A percentile compares a stretch with the other conserved stretches of the same genome.
phyloP scores from a whole-genome alignment of 2,113 vertebrate species.

The Tonatia bakeri region DNA sequence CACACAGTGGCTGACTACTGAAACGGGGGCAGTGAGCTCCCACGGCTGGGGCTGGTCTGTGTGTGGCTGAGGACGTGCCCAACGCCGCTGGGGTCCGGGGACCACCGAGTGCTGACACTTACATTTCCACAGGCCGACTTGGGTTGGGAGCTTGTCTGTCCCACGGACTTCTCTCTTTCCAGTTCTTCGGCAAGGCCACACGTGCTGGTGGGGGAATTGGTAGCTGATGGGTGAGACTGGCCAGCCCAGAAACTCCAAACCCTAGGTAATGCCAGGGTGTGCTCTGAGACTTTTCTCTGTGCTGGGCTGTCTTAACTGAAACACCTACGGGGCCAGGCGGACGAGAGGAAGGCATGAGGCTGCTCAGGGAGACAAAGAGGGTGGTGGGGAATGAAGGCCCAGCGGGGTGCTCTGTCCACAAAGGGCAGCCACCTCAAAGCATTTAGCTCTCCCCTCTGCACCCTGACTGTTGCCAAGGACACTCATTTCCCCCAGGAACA shows the following conservation, averaged over 20 bases:
- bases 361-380: not conserved
- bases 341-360: not conserved
- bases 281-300: not conserved
- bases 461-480: not conserved
- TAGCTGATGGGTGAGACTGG: not conserved
- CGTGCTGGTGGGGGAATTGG: constrained; percentile 79
- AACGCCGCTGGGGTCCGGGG: rapidly evolving
- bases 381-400: too few relatives aligned
- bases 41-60: not conserved
- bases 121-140: constrained; percentile 97
- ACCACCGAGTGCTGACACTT: constrained; percentile 55
- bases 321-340: not conserved
- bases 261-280: not conserved
- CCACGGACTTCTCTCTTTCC: constrained; percentile 79
- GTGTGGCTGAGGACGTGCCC: not conserved
- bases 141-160: constrained; percentile 78
- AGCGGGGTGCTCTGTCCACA: not conserved
- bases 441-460: rapidly evolving
- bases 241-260: not conserved
- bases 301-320: not conserved
- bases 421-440: not conserved
- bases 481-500: not conserved
- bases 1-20: rapidly evolving
- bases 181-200: constrained; percentile 96
- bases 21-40: not conserved